phyloP scores from a whole-genome alignment of 1,140 invertebrate species.

The Meloidogyne hapla region DNA sequence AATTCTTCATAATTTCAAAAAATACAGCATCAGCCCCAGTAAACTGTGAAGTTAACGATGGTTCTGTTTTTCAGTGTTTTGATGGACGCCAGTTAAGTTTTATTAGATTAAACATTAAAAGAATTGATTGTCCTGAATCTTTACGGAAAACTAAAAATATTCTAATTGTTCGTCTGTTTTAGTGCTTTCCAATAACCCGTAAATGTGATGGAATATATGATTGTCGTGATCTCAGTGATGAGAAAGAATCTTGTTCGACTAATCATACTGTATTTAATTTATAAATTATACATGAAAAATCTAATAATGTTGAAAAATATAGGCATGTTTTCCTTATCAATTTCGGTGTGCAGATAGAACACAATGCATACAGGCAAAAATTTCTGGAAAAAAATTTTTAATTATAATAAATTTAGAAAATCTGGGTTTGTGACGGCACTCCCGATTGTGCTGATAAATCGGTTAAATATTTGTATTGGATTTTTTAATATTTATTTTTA shows the following conservation, averaged over 20 bases:
- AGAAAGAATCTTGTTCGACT: slow-evolving; percentile 72
- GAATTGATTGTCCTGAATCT: no score
- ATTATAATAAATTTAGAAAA: no score
- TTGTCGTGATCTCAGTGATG: slow-evolving; percentile 81
- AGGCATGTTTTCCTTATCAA: slow-evolving; percentile 78
- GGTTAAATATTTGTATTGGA: background rate
- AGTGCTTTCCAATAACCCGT: slow-evolving; percentile 80
- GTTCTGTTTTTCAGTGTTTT: slow-evolving; percentile 67
- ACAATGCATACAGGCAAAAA: slow-evolving; percentile 76
- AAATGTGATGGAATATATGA: slow-evolving; percentile 79
- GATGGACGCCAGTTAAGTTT: slow-evolving; percentile 48
- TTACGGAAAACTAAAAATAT: background rate
- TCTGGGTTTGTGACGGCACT: slow-evolving; percentile 75
- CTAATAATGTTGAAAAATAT: background rate
- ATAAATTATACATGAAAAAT: background rate
- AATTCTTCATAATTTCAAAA: background rate
- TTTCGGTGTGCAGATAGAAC: slow-evolving; percentile 81
- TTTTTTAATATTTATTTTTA: slow-evolving; percentile 62
- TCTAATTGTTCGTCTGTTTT: background rate
- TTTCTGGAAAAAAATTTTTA: no score
- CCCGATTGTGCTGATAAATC: slow-evolving; percentile 14
- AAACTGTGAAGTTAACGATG: slow-evolving; percentile 64
- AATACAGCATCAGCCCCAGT: slow-evolving; percentile 50
- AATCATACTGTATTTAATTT: slow-evolving; percentile 65
- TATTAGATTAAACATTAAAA: background rate